Base-by-base conservation (phyloP, 2,888 invertebrate species). In the Lordiphosa andalusiaca region DNA sequence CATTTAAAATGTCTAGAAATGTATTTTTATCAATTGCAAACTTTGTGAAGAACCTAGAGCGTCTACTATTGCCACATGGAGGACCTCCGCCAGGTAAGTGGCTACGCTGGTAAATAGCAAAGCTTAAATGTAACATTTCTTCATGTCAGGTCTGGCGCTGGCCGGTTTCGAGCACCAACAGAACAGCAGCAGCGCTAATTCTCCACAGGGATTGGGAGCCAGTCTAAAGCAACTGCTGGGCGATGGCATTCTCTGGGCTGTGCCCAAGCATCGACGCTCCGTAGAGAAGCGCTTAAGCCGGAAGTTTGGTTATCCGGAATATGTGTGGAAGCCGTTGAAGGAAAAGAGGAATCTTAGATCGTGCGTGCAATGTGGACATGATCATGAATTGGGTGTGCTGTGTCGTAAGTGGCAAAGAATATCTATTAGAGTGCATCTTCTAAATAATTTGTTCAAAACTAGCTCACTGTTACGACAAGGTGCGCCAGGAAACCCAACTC, bases 391-490 rank as follows among this genome's bases (percentile, higher is more conserved):
- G 55, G 93, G 94, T 44, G 91, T 93, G 46, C 90, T 98, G 42
- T 98, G 98, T 89, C 93, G 97, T 96, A 92, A 92, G 91, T 91
- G 30, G 0, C 3, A 3, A 12, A 0, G 4, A 0, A 13, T 21
- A 7, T 10, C 0, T 1, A 4, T 10, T 21, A 9, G 3, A 4
- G 6, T 2, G 6, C 1, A 7, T 0, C 3, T 2, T 6, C 1
- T 6, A 19, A 2, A 37, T n/a, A 4, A 33, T 4, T 10, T 0
- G 9, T 16, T 2, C 6, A 0, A 0, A 23, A 0, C n/a, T 88
- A 97, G 97, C 93, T 38, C 92, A 94, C 73, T 98, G 98, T 87
- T 98, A 98, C 84, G 92, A 93, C 49, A 95, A 92, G 90, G 93
- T 97, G 0, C 93, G 93, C 75, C 90, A 91, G 52, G 98, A 98